These are phyloP conservation scores for Callinectes sapidus DNA, from an alignment of 2,888 invertebrate species.

Conservation along the genomic window DNA sequence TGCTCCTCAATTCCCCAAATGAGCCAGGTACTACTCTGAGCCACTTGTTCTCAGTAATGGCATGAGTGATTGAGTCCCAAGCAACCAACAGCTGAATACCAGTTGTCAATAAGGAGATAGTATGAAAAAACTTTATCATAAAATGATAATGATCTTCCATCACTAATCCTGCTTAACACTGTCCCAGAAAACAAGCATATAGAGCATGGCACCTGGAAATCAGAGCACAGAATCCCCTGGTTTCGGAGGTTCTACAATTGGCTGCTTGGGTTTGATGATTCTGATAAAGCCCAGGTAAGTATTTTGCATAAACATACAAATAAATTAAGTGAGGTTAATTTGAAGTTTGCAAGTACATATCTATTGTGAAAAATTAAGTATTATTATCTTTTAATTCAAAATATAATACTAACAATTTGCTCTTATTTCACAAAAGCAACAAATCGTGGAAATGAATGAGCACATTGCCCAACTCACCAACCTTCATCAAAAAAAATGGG, in stretches of 20 bases:
- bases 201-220: background rate
- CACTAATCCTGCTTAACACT: background rate
- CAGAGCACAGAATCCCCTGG: background rate
- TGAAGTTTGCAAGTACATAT: background rate
- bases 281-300: constrained; percentile 61
- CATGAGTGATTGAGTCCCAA: background rate
- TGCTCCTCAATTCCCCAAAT: constrained; percentile 27
- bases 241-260: constrained; percentile 48
- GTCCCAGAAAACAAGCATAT: constrained; percentile 39
- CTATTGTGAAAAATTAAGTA: background rate
- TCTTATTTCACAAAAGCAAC: constrained; percentile 44
- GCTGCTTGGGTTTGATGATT: constrained; percentile 59
- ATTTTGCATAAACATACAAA: background rate
- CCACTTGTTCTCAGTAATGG: background rate
- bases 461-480: constrained; percentile 68
- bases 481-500: constrained; percentile 69
- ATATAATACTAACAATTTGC: background rate
- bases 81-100: background rate
- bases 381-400: background rate
- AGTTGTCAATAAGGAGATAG: background rate
- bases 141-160: background rate
- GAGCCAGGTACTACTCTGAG: constrained; percentile 35
- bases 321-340: background rate
- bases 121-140: background rate
- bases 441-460: constrained; percentile 61